phyloP scores from a whole-genome alignment of 30 jellyfish, hydroid and myxozoan genomes.

The Aurelia sp. region DNA sequence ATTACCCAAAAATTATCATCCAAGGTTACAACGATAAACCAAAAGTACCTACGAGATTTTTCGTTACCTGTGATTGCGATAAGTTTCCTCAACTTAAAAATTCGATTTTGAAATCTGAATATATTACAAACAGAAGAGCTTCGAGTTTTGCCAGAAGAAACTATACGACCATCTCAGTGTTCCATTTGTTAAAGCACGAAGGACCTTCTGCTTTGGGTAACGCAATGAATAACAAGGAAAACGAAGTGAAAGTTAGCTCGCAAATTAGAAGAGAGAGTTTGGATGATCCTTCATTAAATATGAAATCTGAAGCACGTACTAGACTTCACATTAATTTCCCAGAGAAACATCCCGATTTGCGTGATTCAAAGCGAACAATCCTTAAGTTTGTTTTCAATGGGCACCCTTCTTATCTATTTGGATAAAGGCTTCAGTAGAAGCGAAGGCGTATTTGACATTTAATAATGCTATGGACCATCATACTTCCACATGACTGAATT shows the following conservation, averaged over 20 bases:
- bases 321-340: conserved; percentile 28
- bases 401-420: conserved; percentile 35
- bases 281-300: conserved; percentile 8
- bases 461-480: too few relatives aligned
- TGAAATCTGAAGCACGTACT: conserved; percentile 31
- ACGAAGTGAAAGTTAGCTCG: background rate
- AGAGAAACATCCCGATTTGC: conserved; percentile 49
- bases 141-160: conserved; percentile 42
- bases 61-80: conserved; percentile 46
- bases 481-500: too few relatives aligned
- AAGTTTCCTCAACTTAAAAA: conserved; percentile 27
- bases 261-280: background rate
- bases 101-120: conserved; percentile 36
- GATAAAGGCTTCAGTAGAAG: conserved; percentile 6
- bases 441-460: too few relatives aligned
- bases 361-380: conserved; percentile 54
- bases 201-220: background rate
- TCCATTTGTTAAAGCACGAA: conserved; percentile 34
- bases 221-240: background rate
- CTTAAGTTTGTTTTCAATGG: conserved; percentile 48
- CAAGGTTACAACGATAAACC: conserved; percentile 36
- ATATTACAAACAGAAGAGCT: conserved; percentile 37
- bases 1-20: conserved; percentile 7
- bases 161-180: conserved; percentile 47
- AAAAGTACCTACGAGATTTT: conserved; percentile 22